Evolutionary conservation across 2,113 vertebrate genomes (phyloP).

Genomic region (Danionella cerebrum): DNA sequence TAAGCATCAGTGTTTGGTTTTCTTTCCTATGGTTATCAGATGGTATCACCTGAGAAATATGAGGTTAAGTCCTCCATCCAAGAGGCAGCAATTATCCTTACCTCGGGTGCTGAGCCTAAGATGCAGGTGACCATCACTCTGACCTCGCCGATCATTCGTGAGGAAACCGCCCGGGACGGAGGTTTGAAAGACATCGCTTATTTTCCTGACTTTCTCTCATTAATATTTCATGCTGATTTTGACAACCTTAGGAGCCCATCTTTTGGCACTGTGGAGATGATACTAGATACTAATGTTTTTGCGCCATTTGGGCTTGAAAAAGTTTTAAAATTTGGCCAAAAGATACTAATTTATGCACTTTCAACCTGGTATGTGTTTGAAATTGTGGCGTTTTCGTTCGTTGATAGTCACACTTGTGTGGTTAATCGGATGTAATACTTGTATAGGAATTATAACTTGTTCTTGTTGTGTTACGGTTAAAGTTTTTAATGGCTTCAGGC

Average conservation of each 20-base stretch:
- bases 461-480: neutral
- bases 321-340: neutral
- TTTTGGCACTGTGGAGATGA: constrained; percentile 59
- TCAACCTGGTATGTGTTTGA: constrained; percentile 35
- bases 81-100: constrained; percentile 90
- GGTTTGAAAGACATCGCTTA: constrained; percentile 71
- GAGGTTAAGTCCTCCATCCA: constrained; percentile 85
- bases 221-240: constrained; percentile 52
- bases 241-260: constrained; percentile 57
- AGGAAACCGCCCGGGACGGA: constrained; percentile 88
- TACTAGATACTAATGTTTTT: constrained; percentile 1
- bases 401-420: neutral
- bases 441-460: neutral
- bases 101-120: constrained; percentile 85
- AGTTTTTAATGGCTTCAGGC: neutral
- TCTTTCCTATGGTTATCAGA: constrained; percentile 56
- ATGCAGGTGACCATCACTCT: constrained; percentile 98
- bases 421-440: neutral
- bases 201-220: constrained; percentile 48
- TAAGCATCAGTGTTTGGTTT: neutral
- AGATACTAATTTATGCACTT: neutral
- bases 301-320: neutral
- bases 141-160: constrained; percentile 93
- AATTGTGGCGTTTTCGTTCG: constrained; percentile 3
- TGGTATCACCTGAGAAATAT: constrained; percentile 93